Evolutionary conservation across 1,140 invertebrate genomes (phyloP).

Genomic region (Cecropterus lyciades): DNA sequence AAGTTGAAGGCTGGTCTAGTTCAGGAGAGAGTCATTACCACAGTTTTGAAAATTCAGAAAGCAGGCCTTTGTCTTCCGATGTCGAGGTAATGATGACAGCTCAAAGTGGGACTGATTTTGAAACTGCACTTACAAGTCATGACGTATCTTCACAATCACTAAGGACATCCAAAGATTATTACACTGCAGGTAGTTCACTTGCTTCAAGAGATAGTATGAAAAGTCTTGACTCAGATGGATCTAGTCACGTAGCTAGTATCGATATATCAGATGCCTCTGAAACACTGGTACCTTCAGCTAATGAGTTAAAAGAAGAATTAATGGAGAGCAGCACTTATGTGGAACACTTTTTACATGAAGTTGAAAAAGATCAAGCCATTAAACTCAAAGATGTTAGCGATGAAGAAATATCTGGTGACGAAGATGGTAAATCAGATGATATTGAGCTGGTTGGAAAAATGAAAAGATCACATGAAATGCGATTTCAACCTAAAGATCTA

Average conservation of each 20-base stretch:
- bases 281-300: slow-evolving; percentile 93
- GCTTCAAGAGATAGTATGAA: slow-evolving; percentile 95
- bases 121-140: slow-evolving; percentile 92
- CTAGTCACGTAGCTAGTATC: slow-evolving; percentile 93
- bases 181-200: slow-evolving; percentile 92
- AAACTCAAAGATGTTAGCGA: slow-evolving; percentile 71
- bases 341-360: slow-evolving; percentile 78
- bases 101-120: slow-evolving; percentile 92
- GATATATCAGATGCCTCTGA: slow-evolving; percentile 96
- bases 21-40: slow-evolving; percentile 96
- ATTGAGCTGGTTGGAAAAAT: slow-evolving; percentile 87
- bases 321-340: slow-evolving; percentile 82
- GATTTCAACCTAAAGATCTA: slow-evolving; percentile 90
- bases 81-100: slow-evolving; percentile 89
- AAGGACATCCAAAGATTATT: slow-evolving; percentile 91
- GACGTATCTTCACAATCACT: slow-evolving; percentile 89
- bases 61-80: slow-evolving; percentile 94
- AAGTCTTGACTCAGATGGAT: slow-evolving; percentile 94
- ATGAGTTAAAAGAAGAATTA: slow-evolving; percentile 85
- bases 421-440: slow-evolving; percentile 68
- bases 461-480: slow-evolving; percentile 96
- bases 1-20: slow-evolving; percentile 92
- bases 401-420: slow-evolving; percentile 83
- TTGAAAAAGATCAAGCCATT: slow-evolving; percentile 62
- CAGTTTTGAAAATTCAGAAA: slow-evolving; percentile 93